phyloP scores from a whole-genome alignment of 1,140 invertebrate genomes.

The Penaeus indicus region DNA sequence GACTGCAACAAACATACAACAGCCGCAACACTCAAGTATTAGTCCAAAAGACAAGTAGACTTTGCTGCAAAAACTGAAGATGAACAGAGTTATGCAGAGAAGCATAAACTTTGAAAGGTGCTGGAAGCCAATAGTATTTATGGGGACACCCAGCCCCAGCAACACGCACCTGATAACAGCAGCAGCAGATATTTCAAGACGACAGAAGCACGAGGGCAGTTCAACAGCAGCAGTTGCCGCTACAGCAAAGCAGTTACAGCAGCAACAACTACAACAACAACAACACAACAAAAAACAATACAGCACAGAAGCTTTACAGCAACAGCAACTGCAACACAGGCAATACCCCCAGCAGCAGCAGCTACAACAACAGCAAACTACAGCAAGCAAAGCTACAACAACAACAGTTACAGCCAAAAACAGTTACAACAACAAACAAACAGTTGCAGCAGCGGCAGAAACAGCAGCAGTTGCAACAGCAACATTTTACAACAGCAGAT shows the following conservation, averaged over 20 bases:
- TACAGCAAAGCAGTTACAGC: constrained; percentile 38
- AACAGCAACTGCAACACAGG: constrained; percentile 52
- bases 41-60: constrained; percentile 39
- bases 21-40: constrained; percentile 40
- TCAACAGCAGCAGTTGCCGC: constrained; percentile 56
- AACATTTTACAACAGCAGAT: constrained; percentile 40
- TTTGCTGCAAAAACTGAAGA: constrained; percentile 37
- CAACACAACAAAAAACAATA: constrained; percentile 46
- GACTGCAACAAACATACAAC: constrained; percentile 67
- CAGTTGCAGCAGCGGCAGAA: constrained; percentile 47
- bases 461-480: constrained; percentile 38
- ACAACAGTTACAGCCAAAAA: constrained; percentile 34
- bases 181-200: constrained; percentile 58
- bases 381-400: constrained; percentile 34
- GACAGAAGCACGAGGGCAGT: constrained; percentile 51
- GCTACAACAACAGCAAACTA: constrained; percentile 51
- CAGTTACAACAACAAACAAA: constrained; percentile 39
- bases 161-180: constrained; percentile 60
- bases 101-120: constrained; percentile 40
- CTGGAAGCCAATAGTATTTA: constrained; percentile 56
- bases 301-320: constrained; percentile 37
- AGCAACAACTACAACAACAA: constrained; percentile 51
- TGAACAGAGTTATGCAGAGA: constrained; percentile 34
- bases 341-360: constrained; percentile 55
- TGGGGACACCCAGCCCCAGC: constrained; percentile 54